phyloP scores from a whole-genome alignment of 1,140 invertebrate species.

The Tetragnatha versicolor region DNA sequence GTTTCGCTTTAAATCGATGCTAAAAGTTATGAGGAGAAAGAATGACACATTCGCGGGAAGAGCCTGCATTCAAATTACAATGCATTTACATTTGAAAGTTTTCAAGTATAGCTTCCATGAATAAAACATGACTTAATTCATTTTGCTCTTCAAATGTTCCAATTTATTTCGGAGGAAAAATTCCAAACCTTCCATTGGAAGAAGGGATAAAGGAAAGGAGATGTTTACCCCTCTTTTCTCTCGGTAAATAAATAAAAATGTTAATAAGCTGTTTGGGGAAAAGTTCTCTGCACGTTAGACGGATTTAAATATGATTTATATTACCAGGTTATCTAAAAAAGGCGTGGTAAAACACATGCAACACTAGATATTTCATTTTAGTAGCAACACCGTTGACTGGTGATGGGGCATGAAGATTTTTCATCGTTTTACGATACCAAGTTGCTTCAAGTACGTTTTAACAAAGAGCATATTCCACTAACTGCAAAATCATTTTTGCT shows the following conservation, averaged over 20 bases:
- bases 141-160: slow-evolving; percentile 10
- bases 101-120: slow-evolving; percentile 5
- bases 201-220: not conserved
- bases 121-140: slow-evolving; percentile 41
- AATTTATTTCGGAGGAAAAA: not conserved
- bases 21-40: not conserved
- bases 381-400: no score
- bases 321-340: no score
- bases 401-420: no score
- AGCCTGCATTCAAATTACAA: slow-evolving; percentile 31
- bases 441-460: no score
- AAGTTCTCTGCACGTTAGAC: not conserved
- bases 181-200: not conserved
- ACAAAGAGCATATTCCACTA: no score
- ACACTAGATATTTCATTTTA: no score
- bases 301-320: not conserved
- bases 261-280: not conserved
- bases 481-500: no score
- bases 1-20: not conserved
- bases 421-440: no score
- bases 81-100: slow-evolving; percentile 32
- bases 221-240: not conserved
- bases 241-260: slow-evolving; percentile 2
- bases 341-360: no score
- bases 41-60: slow-evolving; percentile 17